A percentile compares a stretch with the other conserved stretches of the same genome.
Evolutionary conservation across 2,888 invertebrate species (phyloP).

Genomic region (Eretmocerus hayati): DNA sequence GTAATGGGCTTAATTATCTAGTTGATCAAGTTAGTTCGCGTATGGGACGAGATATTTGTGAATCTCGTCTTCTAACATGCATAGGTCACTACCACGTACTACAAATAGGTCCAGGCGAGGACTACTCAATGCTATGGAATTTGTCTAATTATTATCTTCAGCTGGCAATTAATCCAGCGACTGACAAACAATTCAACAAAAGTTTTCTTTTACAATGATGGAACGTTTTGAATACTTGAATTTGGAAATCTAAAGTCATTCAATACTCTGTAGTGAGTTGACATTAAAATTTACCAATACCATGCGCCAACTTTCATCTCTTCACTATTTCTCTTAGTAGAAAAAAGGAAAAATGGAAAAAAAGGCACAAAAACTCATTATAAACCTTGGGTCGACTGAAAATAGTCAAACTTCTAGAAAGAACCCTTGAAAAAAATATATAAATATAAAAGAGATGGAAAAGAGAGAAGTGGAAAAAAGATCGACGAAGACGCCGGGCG

Average conservation of each 20-base stretch:
- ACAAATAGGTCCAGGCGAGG: constrained; percentile 28
- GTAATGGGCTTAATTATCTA: neutral
- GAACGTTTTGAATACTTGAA: constrained; percentile 14
- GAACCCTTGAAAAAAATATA: constrained; percentile 9
- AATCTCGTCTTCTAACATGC: constrained; percentile 35
- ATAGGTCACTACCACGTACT: constrained; percentile 40
- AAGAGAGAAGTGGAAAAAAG: constrained; percentile 17
- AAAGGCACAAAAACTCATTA: neutral
- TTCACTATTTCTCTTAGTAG: constrained; percentile 12
- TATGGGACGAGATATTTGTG: constrained; percentile 15
- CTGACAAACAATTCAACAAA: constrained; percentile 9
- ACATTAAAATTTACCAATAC: constrained; percentile 13
- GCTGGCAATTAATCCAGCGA: constrained; percentile 28
- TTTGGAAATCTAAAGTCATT: constrained; percentile 9
- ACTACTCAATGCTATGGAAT: constrained; percentile 25
- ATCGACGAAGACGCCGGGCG: constrained; percentile 3
- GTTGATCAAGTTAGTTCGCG: constrained; percentile 17
- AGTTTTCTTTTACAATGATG: neutral
- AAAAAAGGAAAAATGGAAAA: constrained; percentile 10
- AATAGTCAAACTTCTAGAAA: neutral
- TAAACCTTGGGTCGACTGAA: neutral
- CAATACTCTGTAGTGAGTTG: constrained; percentile 4
- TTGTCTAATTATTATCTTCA: constrained; percentile 30
- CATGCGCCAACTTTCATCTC: constrained; percentile 23
- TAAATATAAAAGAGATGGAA: constrained; percentile 18